These are phyloP conservation scores for Chlamydotis undulata DNA, from an alignment of 2,113 vertebrate genomes.

Conservation along the genomic window DNA sequence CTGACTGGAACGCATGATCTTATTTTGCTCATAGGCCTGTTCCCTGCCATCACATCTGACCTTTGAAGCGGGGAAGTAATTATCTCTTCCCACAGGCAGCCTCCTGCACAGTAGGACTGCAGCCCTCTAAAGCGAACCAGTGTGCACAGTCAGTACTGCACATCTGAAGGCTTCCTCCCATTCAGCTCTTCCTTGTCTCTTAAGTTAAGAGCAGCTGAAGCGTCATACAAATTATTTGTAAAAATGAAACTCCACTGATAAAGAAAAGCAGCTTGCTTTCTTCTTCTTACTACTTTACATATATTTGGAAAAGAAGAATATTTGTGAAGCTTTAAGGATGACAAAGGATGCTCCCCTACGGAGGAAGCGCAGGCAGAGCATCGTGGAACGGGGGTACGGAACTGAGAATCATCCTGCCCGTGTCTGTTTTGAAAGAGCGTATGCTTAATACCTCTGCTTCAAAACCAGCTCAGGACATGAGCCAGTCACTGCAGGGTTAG, in stretches of 20 bases:
- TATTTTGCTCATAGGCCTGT: not conserved
- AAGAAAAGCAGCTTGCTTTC: not conserved
- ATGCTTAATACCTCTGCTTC: not conserved
- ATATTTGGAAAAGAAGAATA: not conserved
- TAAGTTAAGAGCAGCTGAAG: not conserved
- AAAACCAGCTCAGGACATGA: accelerated
- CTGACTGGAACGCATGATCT: not conserved
- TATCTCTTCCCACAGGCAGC: not conserved
- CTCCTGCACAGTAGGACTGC: not conserved
- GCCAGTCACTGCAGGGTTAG: not conserved
- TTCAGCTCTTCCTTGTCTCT: not conserved
- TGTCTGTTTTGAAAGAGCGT: not conserved
- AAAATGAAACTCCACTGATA: not conserved
- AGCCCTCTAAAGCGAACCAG: not conserved
- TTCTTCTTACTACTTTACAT: not conserved
- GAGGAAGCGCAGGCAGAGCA: not conserved
- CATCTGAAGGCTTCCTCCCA: not conserved
- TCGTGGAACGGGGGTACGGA: accelerated
- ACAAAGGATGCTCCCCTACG: not conserved
- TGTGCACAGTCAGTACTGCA: accelerated
- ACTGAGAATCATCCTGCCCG: not conserved
- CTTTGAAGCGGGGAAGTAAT: conserved; percentile 6
- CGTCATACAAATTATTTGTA: not conserved
- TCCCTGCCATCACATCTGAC: not conserved
- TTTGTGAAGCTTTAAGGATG: not conserved